Evolutionary conservation across 2,888 invertebrate genomes (phyloP).

Genomic region (Podabrus alpinus): DNA sequence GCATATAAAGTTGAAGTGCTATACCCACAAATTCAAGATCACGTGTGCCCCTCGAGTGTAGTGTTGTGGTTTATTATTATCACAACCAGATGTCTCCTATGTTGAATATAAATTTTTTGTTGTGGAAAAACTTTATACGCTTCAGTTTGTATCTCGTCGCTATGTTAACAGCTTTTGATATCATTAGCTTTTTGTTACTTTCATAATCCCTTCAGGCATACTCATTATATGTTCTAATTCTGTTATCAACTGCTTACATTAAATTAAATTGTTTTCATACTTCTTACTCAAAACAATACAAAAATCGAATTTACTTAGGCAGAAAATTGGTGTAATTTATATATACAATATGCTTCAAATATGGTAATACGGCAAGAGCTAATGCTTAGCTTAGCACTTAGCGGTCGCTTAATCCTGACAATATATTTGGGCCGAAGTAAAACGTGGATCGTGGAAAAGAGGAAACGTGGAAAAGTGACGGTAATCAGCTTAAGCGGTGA

Average conservation of each 20-base stretch:
- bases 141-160: conserved; percentile 20
- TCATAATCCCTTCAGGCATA: conserved; percentile 12
- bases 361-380: no score
- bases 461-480: no score
- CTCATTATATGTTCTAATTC: conserved; percentile 14
- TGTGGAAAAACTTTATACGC: conserved; percentile 21
- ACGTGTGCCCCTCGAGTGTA: conserved; percentile 16
- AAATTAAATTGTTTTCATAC: conserved; percentile 19
- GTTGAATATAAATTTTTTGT: conserved; percentile 28
- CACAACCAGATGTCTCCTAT: conserved; percentile 21
- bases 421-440: no score
- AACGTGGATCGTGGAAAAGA: no score
- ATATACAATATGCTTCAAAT: not conserved
- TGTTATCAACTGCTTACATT: conserved; percentile 16
- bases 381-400: not conserved
- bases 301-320: not conserved
- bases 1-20: conserved; percentile 1
- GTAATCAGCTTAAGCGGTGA: no score
- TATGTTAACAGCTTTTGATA: conserved; percentile 26
- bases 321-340: conserved; percentile 6
- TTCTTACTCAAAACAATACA: not conserved
- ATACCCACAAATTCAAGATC: conserved; percentile 7
- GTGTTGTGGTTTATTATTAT: conserved; percentile 24
- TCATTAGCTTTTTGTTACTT: conserved; percentile 21
- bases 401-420: not conserved